Evolutionary conservation across 2,797 vertebrate genomes (phyloP), one percentile per base, ranked within the genome.

Genomic region (Brachymystax lenok): DNA sequence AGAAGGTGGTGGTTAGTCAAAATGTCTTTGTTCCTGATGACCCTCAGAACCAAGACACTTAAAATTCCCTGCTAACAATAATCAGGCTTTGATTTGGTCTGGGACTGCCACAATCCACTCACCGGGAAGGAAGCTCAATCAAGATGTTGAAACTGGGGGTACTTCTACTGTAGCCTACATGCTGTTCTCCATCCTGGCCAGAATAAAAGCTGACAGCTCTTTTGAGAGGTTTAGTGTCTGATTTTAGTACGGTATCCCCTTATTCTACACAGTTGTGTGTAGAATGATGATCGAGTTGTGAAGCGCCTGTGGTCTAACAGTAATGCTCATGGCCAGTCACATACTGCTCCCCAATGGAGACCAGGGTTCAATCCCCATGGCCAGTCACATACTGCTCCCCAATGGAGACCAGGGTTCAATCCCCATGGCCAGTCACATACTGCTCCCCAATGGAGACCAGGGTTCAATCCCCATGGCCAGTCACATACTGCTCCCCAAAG

Each of bases 21-120:
- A 66, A 51, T 52, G 21, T 19, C 46, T 24, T 8, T 19, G 73
- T 71, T 35, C 67, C 51, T 75, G 69, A 51, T 52, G 46, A 79
- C 74, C 74, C 46, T 70, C 50, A 27, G 73, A 79, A 19, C 27
- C 28, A 69, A 19, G 66, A 51, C 56, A 74, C 50, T 77, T 17
- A 0, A 50, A 74, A 77, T 40, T 79, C 69, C 69, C 77, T 74
- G 52, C 66, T 30, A 74, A 6, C 69, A 78, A 69, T 63, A n/a
- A 71, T 12, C 74, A 71, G 14, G 74, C 50, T 75, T 28, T 67
- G 63, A 28, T 64, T 63, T 69, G 21, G 5, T 71, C 35, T n/a
- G 14, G 73, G 77, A 5, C 0, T 74, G 50, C 40, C 35, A 17
- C 28, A 33, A 69, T 21, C 21, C 69, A 19, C 56, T 51, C 40